Base-by-base conservation (phyloP, 2,797 vertebrate genomes). In the Mormyrus hasselquistii region DNA sequence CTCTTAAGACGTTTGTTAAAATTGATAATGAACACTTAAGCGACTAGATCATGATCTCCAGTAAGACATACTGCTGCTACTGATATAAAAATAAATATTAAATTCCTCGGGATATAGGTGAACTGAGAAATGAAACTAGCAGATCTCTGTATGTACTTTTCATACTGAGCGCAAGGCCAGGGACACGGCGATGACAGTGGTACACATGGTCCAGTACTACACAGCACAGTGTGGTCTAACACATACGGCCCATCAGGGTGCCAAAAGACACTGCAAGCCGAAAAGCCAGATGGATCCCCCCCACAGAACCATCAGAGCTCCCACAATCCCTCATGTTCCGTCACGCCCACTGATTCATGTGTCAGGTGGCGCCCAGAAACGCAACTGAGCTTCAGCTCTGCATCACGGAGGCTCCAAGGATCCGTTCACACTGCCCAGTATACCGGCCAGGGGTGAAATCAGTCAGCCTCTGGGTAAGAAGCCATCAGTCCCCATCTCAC, bases 301-400 rank as follows among this genome's bases (percentile, higher is more conserved):
- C 14, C 12, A 38, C 4, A 34, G 84, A 79, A 44, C 38, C 73
- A 79, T 79, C 50, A 52, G 49, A 86, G 25, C 50, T 86, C 84
- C 84, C 50, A 86, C 50, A 86, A 86, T 86, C 25, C 50, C 25
- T 86, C 84, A 86, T 52, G 84, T 34, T 86, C 84, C 25, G 50
- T 55, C 49, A 86, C n/a, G 10, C 25, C 84, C 16, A 86, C 49
- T 16, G 50, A 52, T 8, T 86, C 52, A 55, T 55, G 22, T 34
- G n/a, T 85, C 25, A 50, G 49, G 22, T 29, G 82, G n/a, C 29
- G 14, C 65, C 65, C 25, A 73, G 73, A 44, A 79, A 44, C 38
- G 2, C 73, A 44, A 8, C 73, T 9, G 73, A 79, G 73, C 73
- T 41, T 44, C 38, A 44, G 16, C 34, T 14, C 19, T n/a, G 14